phyloP scores from a whole-genome alignment of 2,113 vertebrate species.

The Pterocles burchelli region DNA sequence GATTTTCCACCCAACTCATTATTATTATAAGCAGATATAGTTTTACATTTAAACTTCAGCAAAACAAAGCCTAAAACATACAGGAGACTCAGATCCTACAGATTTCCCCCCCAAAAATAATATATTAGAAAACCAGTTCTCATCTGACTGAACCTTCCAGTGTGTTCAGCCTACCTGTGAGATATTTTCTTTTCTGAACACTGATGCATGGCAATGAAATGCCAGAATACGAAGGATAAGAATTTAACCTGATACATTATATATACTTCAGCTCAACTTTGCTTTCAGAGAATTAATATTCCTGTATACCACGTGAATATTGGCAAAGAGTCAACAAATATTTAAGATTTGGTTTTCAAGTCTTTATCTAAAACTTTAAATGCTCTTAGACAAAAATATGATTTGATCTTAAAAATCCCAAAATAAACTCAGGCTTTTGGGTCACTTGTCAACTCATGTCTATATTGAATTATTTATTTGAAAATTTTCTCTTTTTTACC shows the following conservation, averaged over 20 bases:
- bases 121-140: not conserved
- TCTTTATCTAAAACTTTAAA: not conserved
- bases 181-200: not conserved
- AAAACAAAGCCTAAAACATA: not conserved
- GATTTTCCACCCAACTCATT: not conserved
- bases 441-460: not conserved
- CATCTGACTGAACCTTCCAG: not conserved
- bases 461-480: not conserved
- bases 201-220: not conserved
- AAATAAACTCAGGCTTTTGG: not conserved
- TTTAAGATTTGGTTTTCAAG: not conserved
- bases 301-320: not conserved
- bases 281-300: not conserved
- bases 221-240: not conserved
- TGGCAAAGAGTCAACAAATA: not conserved
- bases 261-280: not conserved
- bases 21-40: not conserved
- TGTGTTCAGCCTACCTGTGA: not conserved
- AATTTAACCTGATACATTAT: not conserved
- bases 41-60: not conserved
- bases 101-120: accelerated
- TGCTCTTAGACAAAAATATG: not conserved
- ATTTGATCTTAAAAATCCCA: not conserved
- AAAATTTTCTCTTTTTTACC: not conserved
- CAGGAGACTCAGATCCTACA: not conserved